phyloP scores from a whole-genome alignment of 2,888 invertebrate genomes.

The Chaetogeoica ovagalla region DNA sequence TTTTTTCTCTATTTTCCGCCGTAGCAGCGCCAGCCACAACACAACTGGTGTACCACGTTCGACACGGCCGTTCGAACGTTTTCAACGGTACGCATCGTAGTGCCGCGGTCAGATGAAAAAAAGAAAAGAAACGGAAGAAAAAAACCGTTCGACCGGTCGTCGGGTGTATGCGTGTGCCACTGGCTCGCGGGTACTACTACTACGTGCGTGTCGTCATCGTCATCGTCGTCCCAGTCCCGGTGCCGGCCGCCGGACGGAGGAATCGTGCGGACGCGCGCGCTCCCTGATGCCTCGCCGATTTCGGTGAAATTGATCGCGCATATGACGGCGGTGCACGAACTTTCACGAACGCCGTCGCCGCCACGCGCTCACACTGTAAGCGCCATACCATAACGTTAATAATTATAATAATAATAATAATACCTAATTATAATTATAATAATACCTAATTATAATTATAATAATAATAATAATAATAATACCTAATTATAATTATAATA shows the following conservation, averaged over 20 bases:
- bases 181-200: too few relatives aligned
- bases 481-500: too few relatives aligned
- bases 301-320: conserved; percentile 30
- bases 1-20: too few relatives aligned
- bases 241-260: too few relatives aligned
- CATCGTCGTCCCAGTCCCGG: too few relatives aligned
- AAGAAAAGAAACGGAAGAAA: background rate
- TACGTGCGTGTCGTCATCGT: too few relatives aligned
- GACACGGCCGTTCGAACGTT: conserved; percentile 19
- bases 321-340: background rate
- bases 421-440: too few relatives aligned
- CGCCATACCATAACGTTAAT: background rate
- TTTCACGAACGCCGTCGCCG: background rate
- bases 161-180: background rate
- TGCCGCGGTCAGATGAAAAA: background rate
- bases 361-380: background rate
- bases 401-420: too few relatives aligned
- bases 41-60: background rate
- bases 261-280: background rate
- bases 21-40: too few relatives aligned
- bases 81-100: background rate
- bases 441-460: too few relatives aligned
- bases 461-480: too few relatives aligned
- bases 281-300: conserved; percentile 3
- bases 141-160: too few relatives aligned